Base-by-base conservation (phyloP, 2,113 vertebrate species). In the Cettia cetti region DNA sequence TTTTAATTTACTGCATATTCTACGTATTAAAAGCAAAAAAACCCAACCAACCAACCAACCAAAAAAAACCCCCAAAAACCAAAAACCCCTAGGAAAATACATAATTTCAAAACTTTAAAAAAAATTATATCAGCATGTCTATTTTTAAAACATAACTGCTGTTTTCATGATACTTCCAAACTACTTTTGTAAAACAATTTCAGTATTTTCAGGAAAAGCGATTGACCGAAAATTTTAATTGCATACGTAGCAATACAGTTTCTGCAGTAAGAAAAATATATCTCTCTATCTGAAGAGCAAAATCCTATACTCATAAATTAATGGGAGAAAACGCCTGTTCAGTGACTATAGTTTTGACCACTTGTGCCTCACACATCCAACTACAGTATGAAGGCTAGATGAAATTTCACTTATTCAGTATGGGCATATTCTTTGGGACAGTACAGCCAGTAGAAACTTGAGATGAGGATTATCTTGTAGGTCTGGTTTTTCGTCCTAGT, bases 401-500 rank as follows among this genome's bases (percentile, higher is more conserved):
- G 47, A 87, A 79, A 92, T 95, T 79, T 92, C 66, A 63, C 65
- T 78, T 47, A 40, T 89, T 84, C 33, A 88, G 10, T 82, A 45
- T 44, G 42, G 45, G 40, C 49, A 88, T 95, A 83, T 88, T 77
- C 44, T 85, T 82, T 70, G 91, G 70, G 68, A 95, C 80, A 66
- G 66, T 88, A 45, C 30, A 92, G 93, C 76, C 86, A 90, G 77
- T 70, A 95, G 96, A 96, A 97, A 97, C 80, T n/a, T 66, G 90
- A 96, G 95, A 95, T 95, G 97, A 91, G 82, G 93, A 92, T 90
- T 94, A 94, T 96, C 96, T 96, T 95, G 97, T 95, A 96, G 75
- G 92, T 97, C 97, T 97, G 97, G 96, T 97, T 97, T 97, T 97
- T 96, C 96, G 10, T 92, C 95, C 84, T 94, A 82, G 88, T 82